Base-by-base conservation (phyloP, 2,797 vertebrate species). In the Yasuhikotakia modesta region DNA sequence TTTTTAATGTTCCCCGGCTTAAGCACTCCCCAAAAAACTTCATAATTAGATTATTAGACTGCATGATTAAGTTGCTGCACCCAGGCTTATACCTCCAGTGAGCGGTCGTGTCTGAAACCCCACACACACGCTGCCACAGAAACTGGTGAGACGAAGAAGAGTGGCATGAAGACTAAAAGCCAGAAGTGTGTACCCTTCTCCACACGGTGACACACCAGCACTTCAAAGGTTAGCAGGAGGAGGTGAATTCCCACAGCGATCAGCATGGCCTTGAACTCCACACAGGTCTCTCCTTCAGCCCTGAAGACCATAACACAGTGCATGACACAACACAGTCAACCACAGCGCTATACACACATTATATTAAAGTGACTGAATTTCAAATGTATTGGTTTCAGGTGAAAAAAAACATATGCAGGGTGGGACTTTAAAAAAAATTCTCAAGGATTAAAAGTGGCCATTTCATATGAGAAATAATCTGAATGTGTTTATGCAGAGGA, bases 251-350 rank as follows among this genome's bases (percentile, higher is more conserved):
- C 96, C 65, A 99, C 96, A 0, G 97, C 97, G 58, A 99, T 99
- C 82, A 99, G 89, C 97, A 99, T 99, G 46, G 97, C 97, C 87
- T 99, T 99, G 81, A 99, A 99, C 88, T 99, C 97, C 91, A 99
- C 97, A 58, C 96, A 99, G 0, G 96, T 98, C 93, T 99, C 97
- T 55, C 97, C 97, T 90, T 99, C 97, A 77, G 97, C 96, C 95
- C 97, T 99, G 48, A 32, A 17, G 39, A 58, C 4, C 22, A 58
- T 22, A 58, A 27, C 12, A 58, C 16, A 58, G 11, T 24, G 5
- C 22, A 27, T 58, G 22, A 58, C 24, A 55, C 17, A 53, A 19
- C 6, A 21, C 6, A 6, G 1, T 4, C 6, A 7, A 21, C 7
- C 52, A 19, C 52, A 21, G 35, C 35, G 8, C 35, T 35, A 35